phyloP scores from a whole-genome alignment of 1,140 invertebrate species.

The Mesaphorura yosii region DNA sequence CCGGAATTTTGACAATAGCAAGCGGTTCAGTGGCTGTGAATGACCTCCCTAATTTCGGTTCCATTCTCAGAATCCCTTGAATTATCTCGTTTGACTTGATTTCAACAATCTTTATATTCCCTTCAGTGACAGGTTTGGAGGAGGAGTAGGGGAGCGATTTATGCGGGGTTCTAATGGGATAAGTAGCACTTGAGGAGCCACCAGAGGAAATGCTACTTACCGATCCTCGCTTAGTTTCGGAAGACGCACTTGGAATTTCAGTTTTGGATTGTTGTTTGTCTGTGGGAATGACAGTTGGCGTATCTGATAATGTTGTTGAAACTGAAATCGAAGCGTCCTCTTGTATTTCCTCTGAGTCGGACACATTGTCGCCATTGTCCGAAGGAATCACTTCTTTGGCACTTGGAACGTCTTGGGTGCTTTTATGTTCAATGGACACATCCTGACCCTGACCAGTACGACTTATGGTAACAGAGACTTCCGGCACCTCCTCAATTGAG shows the following conservation, averaged over 20 bases:
- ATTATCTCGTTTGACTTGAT: constrained; percentile 28
- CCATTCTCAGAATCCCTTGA: constrained; percentile 30
- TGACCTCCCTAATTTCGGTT: constrained; percentile 20
- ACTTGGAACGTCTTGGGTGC: background rate
- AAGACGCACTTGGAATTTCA: background rate
- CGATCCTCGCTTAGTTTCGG: too few species aligned
- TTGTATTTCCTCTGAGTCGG: constrained; percentile 1
- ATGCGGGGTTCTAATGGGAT: background rate
- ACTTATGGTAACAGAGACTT: constrained; percentile 6
- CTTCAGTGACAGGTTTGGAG: background rate
- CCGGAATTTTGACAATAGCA: constrained; percentile 23
- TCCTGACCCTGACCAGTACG: background rate
- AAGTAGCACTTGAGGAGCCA: constrained; percentile 2
- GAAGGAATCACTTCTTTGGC: background rate
- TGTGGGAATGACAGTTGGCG: constrained; percentile 18
- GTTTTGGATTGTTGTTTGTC: background rate
- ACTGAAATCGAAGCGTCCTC: constrained; percentile 12
- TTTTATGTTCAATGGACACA: background rate
- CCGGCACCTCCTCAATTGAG: background rate
- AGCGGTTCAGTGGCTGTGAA: constrained; percentile 14
- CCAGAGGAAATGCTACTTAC: constrained; percentile 6
- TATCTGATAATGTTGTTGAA: constrained; percentile 17
- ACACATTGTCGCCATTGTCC: too few species aligned
- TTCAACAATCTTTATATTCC: constrained; percentile 31
- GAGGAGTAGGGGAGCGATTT: background rate